These are phyloP conservation scores for Ophraella communa DNA, from an alignment of 2,888 invertebrate species.

Conservation along the genomic window DNA sequence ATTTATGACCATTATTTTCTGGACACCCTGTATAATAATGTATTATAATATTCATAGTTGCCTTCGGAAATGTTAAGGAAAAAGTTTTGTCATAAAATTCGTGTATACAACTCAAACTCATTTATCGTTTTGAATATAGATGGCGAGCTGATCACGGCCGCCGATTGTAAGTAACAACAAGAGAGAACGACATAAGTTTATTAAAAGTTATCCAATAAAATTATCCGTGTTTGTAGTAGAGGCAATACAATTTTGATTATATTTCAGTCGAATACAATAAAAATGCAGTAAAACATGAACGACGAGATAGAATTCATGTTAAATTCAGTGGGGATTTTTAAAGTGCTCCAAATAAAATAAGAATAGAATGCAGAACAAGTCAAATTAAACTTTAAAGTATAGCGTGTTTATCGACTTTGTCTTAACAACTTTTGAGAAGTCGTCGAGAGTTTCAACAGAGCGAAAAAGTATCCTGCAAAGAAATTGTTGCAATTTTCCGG, in stretches of 20 bases:
- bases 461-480: conserved; percentile 9
- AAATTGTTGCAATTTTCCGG: conserved; percentile 1
- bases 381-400: conserved; percentile 23
- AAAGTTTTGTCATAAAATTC: no score
- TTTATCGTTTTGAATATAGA: no score
- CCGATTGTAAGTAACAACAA: background rate
- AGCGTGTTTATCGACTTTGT: conserved; percentile 20
- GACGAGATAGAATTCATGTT: conserved; percentile 2
- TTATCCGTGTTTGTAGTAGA: background rate
- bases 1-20: no score
- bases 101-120: no score
- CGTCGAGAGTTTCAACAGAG: conserved; percentile 12
- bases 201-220: background rate
- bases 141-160: no score
- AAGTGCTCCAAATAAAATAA: conserved; percentile 8
- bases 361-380: conserved; percentile 38
- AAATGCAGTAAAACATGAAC: background rate
- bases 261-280: background rate
- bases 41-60: no score
- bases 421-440: conserved; percentile 18
- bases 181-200: background rate
- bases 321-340: conserved; percentile 2
- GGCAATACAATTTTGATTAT: background rate
- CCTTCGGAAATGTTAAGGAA: no score
- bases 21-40: no score